Evolutionary conservation across 2,113 vertebrate genomes (phyloP).

Genomic region (Ciconia boyciana): DNA sequence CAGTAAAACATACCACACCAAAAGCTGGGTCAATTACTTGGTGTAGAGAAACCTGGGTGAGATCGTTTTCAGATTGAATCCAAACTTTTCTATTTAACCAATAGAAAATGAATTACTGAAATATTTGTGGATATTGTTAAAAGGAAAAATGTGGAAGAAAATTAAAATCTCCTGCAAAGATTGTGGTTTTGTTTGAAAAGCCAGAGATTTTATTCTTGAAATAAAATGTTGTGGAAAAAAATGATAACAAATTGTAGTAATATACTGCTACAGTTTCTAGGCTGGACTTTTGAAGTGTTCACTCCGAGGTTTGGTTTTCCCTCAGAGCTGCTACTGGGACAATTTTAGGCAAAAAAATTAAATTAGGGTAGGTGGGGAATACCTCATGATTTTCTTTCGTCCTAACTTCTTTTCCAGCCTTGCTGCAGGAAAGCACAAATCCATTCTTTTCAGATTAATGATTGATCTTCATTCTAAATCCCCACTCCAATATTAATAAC

Average conservation of each 20-base stretch:
- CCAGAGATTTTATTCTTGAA: background rate
- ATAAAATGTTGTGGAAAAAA: background rate
- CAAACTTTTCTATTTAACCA: background rate
- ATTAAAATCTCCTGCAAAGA: conserved; percentile 32
- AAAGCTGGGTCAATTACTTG: background rate
- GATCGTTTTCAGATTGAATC: background rate
- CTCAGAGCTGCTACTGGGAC: background rate
- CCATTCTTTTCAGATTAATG: background rate
- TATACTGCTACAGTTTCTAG: background rate
- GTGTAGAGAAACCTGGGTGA: background rate
- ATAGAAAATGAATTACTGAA: conserved; percentile 30
- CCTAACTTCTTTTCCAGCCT: background rate
- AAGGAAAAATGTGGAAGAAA: conserved; percentile 35
- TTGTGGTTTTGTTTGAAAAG: conserved; percentile 43
- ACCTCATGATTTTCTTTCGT: background rate
- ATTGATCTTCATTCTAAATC: conserved; percentile 25
- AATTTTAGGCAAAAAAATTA: background rate
- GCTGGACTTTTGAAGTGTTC: background rate
- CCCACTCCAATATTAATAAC: conserved; percentile 31
- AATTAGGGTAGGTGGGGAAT: background rate
- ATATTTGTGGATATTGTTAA: conserved; percentile 31
- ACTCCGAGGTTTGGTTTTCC: background rate
- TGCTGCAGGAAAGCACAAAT: background rate
- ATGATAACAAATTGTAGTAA: background rate
- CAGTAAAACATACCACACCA: background rate